phyloP scores from a whole-genome alignment of 2,888 invertebrate species.

The Cheilosia scutellata region DNA sequence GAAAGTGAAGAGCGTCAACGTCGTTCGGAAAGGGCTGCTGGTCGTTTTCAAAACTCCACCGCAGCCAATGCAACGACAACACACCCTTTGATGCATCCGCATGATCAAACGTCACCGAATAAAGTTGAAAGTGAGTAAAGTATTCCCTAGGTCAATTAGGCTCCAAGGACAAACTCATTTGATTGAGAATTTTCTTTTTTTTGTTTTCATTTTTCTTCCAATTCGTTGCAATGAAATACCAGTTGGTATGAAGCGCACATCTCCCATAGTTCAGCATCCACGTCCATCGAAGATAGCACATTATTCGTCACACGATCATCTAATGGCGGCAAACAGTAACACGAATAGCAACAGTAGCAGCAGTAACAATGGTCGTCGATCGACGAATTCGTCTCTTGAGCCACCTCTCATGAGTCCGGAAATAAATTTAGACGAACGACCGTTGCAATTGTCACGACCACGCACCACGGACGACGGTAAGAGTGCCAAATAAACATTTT shows the following conservation, averaged over 20 bases:
- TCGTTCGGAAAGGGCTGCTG: conserved; percentile 80
- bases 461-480: conserved; percentile 74
- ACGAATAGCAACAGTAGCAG: conserved; percentile 79
- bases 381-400: conserved; percentile 79
- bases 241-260: conserved; percentile 85
- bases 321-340: conserved; percentile 52
- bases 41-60: conserved; percentile 64
- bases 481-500: conserved; percentile 66
- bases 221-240: conserved; percentile 38
- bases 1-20: conserved; percentile 84
- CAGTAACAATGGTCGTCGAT: conserved; percentile 80
- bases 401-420: conserved; percentile 87
- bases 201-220: neutral
- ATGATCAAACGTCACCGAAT: conserved; percentile 77
- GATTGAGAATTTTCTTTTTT: conserved; percentile 1
- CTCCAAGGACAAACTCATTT: conserved; percentile 1
- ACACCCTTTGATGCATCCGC: conserved; percentile 63
- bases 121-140: conserved; percentile 82
- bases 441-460: conserved; percentile 79
- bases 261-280: conserved; percentile 85
- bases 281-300: conserved; percentile 84
- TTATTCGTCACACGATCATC: conserved; percentile 78
- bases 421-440: conserved; percentile 88
- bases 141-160: neutral
- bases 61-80: conserved; percentile 70